A percentile compares a stretch with the other conserved stretches of the same genome.
phyloP scores from a whole-genome alignment of 2,797 vertebrate species.

The Furcifer pardalis region DNA sequence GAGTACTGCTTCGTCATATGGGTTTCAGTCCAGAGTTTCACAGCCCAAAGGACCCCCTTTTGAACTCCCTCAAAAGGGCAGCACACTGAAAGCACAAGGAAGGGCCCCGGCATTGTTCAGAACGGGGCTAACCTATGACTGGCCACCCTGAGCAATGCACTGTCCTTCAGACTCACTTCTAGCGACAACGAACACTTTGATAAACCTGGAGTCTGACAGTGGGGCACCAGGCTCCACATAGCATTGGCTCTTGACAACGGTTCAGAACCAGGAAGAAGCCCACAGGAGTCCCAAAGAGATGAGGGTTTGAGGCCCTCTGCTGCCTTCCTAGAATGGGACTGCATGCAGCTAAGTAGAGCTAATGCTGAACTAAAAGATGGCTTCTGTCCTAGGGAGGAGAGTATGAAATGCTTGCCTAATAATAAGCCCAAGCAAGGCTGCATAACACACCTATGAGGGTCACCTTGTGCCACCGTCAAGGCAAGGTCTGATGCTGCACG shows the following conservation, averaged over 20 bases:
- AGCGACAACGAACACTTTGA: neutral
- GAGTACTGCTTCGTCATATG: no score
- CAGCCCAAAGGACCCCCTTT: no score
- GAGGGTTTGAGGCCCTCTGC: neutral
- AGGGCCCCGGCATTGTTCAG: neutral
- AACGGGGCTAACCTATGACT: neutral
- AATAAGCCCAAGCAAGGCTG: neutral
- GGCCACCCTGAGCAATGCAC: neutral
- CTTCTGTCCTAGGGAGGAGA: neutral
- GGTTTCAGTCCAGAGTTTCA: neutral
- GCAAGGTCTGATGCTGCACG: neutral
- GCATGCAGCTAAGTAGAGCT: neutral
- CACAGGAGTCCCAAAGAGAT: neutral
- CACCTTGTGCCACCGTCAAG: neutral
- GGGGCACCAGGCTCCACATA: neutral
- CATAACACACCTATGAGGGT: neutral
- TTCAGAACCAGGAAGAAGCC: neutral
- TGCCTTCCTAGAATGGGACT: neutral
- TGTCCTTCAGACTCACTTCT: neutral
- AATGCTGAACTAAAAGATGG: neutral
- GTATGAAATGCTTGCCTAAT: neutral
- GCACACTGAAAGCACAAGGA: neutral
- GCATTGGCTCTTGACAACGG: no score
- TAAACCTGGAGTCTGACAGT: neutral
- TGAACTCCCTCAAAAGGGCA: neutral